A percentile compares a stretch with the other conserved stretches of the same genome.
phyloP scores from a whole-genome alignment of 2,797 vertebrate species.

The Gymnodraco acuticeps region DNA sequence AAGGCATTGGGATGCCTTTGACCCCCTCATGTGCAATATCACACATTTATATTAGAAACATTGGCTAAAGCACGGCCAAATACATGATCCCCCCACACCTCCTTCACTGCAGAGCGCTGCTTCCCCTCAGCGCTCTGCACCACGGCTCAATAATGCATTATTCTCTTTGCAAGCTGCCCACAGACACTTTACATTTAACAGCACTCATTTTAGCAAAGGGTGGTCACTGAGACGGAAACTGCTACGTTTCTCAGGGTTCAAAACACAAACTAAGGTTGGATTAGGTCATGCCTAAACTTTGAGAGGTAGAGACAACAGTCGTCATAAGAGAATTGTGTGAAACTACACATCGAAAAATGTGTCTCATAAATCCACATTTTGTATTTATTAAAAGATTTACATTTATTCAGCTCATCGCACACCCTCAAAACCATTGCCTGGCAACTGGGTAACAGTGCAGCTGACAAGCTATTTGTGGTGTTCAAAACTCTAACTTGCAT shows the following conservation, averaged over 20 bases:
- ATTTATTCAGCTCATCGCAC: not conserved
- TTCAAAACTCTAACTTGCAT: not conserved
- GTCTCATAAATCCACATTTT: no score
- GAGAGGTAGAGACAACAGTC: not conserved
- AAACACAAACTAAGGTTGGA: not conserved
- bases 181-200: slow-evolving; percentile 43
- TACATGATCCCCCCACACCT: slow-evolving; percentile 14
- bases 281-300: not conserved
- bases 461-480: not conserved
- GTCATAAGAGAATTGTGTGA: not conserved
- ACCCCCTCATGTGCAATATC: not conserved
- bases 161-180: slow-evolving; percentile 35
- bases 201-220: slow-evolving; percentile 31
- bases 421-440: not conserved
- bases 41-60: slow-evolving; percentile 11
- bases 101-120: slow-evolving; percentile 16
- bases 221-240: slow-evolving; percentile 18
- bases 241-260: slow-evolving; percentile 5
- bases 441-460: slow-evolving; percentile 7
- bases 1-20: not conserved
- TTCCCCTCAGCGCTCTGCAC: slow-evolving; percentile 17
- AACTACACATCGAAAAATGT: no score
- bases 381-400: no score
- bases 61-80: not conserved
- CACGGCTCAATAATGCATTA: slow-evolving; percentile 40